Evolutionary conservation across 2,797 vertebrate genomes (phyloP), one percentile per base, ranked within the genome.

Genomic region (Mormyrops boulengeri): DNA sequence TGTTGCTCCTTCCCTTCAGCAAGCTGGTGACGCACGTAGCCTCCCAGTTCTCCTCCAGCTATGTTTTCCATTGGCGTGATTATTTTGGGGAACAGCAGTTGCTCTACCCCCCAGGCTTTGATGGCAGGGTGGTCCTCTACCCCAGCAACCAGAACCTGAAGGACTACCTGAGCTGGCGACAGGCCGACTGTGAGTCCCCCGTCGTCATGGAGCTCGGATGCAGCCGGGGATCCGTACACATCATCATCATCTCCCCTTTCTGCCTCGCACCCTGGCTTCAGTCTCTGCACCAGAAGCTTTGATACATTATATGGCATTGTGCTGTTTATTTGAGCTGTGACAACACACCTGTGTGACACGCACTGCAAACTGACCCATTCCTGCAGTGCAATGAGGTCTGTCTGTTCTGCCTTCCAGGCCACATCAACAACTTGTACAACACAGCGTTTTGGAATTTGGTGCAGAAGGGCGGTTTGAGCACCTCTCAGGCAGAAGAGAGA

Each of bases 111-210:
- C 99, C 98, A 0, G 95, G 98, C 91, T 99, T 99, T 94, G 99
- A 99, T 90, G 98, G 98, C 41, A 96, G 98, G 88, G 97, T 99
- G 0, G 95, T 99, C 77, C 92, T 99, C 60, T 99, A 99, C 95
- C 99, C 99, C 66, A 98, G 94, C 93, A 97, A 98, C 93, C 97
- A 95, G 89, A 99, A 97, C 91, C 94, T 99, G 89, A 97, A 95
- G 94, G 98, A 99, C 93, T 99, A 99, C 93, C 96, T 99, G 90
- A 98, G 97, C 93, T 99, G 99, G 99, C 97, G 99, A 92, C 99
- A 99, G 93, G 98, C 98, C 38, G 99, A 99, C 90, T 99, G 99
- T 99, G 95, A 98, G 97, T 90, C 5, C 47, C 19, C 62, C 62
- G 30, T 14, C 30, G 30, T 30, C 62, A 11, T 2, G 30, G 30